Base-by-base conservation (phyloP, 64 coral and sea anemone genomes). In the Porites lutea region DNA sequence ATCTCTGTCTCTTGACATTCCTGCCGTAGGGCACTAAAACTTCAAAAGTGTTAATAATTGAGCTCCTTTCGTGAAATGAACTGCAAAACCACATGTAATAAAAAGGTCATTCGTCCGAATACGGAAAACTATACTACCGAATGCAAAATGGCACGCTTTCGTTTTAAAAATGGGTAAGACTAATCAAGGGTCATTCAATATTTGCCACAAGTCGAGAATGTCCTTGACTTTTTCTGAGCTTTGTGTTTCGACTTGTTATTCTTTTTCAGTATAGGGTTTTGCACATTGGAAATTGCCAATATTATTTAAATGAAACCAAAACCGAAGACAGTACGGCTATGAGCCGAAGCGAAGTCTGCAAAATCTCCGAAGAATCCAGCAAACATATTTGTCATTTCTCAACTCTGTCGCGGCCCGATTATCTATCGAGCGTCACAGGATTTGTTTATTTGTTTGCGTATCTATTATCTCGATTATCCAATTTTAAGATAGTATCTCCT, bases 381-480 rank as follows among this genome's bases (percentile, higher is more conserved):
- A 16, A 44, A 84, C 67, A 84, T 84, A 69, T 68, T 67, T 84
- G 79, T 48, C 43, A 65, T 69, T 68, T 18, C 16, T 52, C 48
- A 47, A 50, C 46, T 52, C 23, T 46, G 10, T 18, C 44, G 13
- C 27, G 27, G 27, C 61, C 8, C 15, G 62, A 84, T 84, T 84
- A 84, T 84, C 64, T 84, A 63, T 68, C 19, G 27, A 84, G 50
- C 62, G 20, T 68, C 81, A 67, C 18, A 12, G 63, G 47, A 48
- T 84, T 84, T 84, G 81, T 84, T 84, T 84, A 84, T 69, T 84
- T 84, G 37, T 84, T 84, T 84, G 81, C 63, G 5, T 66, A 84
- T 84, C 61, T 84, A 50, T 84, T 84, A 84, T 84, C 81, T 84
- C 52, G 81, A 84, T 84, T 66, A 84, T 84, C 81, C 81, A 84